Base-by-base conservation (phyloP, 2,113 vertebrate species). In the Eleginops maclovinus region DNA sequence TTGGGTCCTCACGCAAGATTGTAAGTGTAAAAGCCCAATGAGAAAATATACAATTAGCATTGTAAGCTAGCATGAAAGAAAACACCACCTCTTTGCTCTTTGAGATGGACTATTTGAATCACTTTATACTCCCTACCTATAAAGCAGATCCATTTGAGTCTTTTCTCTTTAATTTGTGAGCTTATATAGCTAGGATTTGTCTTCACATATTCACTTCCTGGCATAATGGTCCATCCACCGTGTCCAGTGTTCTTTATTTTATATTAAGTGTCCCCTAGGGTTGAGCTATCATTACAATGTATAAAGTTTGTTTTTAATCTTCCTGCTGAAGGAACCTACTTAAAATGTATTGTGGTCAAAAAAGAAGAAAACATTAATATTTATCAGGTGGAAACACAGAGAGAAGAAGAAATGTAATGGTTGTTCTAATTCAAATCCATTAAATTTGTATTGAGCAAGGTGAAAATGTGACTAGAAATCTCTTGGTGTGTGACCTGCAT, bases 401-500 rank as follows among this genome's bases (percentile, higher is more conserved):
- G 55, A 71, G 67, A 75, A 28, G 71, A 83, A 75, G 72, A 84
- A 86, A 84, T 74, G 71, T 89, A 81, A 81, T 69, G 46, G 82
- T 86, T 88, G 85, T 85, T 92, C 86, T 92, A 87, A 92, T 92
- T 91, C 79, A 87, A 73, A 91, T 88, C 65, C 79, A 88, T 90
- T 84, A 86, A 87, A 93, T 89, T 67, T 91, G 88, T 86, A 81
- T 89, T 55, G 72, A 77, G 83, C 66, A 28, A 74, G 81, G 87
- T 88, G 68, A 83, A 79, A 79, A 92, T 91, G 78, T 90, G 91
- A 86, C 88, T 87, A 89, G 85, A 83, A 88, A 83, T 80, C 69
- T 90, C 72, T 71, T 43, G 40, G 62, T 86, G 82, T 92, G 89
- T 91, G 92, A 93, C 90, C 88, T 89, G 93, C 88, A 93, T 89